Percentiles rank a stretch among this genome's conserved stretches.
Conservation (phyloP, 2,888 invertebrate genomes). For the Apotomis betuletana region DNA sequence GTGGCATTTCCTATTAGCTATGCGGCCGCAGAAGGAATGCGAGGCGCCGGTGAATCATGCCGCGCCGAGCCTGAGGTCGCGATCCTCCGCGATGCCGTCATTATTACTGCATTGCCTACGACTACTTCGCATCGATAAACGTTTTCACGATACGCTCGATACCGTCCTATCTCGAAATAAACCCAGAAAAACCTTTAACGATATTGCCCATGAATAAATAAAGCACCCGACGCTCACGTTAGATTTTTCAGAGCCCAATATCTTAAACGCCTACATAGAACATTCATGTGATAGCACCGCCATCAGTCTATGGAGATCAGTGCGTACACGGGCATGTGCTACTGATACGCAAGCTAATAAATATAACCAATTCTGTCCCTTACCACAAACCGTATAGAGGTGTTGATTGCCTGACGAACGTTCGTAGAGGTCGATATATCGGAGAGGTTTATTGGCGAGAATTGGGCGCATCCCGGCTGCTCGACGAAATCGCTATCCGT, state of each 20-base stretch:
- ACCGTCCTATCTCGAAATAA: constrained; percentile 20
- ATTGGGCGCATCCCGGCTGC: constrained; percentile 83
- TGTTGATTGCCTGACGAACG: constrained; percentile 62
- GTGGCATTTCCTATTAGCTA: constrained; percentile 77
- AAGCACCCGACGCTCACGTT: constrained; percentile 43
- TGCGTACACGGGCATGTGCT: constrained; percentile 65
- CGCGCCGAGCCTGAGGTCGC: constrained; percentile 64
- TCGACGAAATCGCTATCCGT: constrained; percentile 79
- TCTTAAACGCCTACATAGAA: constrained; percentile 55
- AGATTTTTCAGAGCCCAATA: constrained; percentile 52
- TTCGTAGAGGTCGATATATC: constrained; percentile 70
- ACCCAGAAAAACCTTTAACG: constrained; percentile 43
- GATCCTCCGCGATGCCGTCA: constrained; percentile 68
- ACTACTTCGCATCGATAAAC: constrained; percentile 13
- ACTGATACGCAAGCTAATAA: constrained; percentile 48
- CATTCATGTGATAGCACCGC: constrained; percentile 59
- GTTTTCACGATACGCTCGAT: constrained; percentile 17
- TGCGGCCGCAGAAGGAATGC: constrained; percentile 70
- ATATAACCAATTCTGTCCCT: constrained; percentile 65
- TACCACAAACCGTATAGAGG: constrained; percentile 62
- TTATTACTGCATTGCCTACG: constrained; percentile 59
- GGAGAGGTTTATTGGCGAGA: constrained; percentile 80
- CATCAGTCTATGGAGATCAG: constrained; percentile 62
- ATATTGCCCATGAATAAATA: constrained; percentile 51
- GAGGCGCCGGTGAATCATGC: constrained; percentile 72